These are phyloP conservation scores for Tragelaphus strepsiceros DNA, from an alignment of 2,113 vertebrate species.

Conservation along the genomic window DNA sequence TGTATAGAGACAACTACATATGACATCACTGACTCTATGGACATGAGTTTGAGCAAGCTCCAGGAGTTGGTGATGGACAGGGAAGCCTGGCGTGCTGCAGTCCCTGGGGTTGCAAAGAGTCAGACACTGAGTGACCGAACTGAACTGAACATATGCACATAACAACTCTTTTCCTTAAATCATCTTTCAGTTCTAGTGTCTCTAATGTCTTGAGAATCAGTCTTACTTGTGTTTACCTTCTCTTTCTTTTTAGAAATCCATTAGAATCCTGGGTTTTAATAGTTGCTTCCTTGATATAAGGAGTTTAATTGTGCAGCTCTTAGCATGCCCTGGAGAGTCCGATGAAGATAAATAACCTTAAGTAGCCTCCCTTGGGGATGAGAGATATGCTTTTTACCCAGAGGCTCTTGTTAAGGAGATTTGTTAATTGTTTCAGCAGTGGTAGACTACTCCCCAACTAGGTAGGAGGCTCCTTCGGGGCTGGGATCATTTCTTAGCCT, in stretches of 20 bases:
- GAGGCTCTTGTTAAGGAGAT: conserved; percentile 37
- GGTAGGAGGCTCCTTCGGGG: not conserved
- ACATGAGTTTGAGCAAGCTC: not conserved
- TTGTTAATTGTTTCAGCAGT: conserved; percentile 16
- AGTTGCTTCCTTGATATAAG: conserved; percentile 54
- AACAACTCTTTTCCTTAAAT: not conserved
- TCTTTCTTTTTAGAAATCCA: conserved; percentile 20
- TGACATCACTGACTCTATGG: not conserved
- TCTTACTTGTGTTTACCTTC: not conserved
- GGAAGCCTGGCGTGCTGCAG: not conserved
- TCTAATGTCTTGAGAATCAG: not conserved
- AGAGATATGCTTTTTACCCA: conserved; percentile 46
- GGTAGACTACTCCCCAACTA: not conserved
- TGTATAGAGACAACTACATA: not conserved
- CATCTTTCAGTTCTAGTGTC: not conserved
- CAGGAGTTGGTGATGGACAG: not conserved
- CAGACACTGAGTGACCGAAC: not conserved
- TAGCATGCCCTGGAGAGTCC: conserved; percentile 60
- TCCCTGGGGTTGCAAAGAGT: not conserved
- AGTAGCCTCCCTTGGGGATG: conserved; percentile 55
- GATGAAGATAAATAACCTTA: conserved; percentile 69
- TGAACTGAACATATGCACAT: not conserved
- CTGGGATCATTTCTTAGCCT: not conserved
- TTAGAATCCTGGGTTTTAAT: conserved; percentile 54
- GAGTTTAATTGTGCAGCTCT: conserved; percentile 67